phyloP scores from a whole-genome alignment of 2,113 vertebrate species.

The Shinisaurus crocodilurus region DNA sequence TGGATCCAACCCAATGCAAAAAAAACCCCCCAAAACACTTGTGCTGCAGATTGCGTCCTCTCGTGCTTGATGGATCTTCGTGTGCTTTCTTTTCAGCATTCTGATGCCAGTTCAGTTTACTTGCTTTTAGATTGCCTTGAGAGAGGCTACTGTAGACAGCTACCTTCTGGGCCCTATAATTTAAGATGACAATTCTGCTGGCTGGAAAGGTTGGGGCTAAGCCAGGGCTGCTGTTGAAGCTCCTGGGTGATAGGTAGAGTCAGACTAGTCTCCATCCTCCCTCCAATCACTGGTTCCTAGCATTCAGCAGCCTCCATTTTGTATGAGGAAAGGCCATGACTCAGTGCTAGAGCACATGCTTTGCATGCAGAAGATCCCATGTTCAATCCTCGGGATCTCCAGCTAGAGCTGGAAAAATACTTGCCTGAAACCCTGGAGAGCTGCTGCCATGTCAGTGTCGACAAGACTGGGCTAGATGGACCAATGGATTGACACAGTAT shows the following conservation, averaged over 20 bases:
- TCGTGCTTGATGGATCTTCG: not conserved
- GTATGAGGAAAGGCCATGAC: not conserved
- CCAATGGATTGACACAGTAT: too few relatives aligned
- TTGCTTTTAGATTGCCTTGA: not conserved
- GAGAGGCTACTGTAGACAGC: not conserved
- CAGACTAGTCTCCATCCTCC: not conserved
- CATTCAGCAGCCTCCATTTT: not conserved
- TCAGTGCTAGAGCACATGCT: too few relatives aligned
- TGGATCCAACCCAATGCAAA: too few relatives aligned
- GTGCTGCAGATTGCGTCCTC: not conserved
- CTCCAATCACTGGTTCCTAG: not conserved
- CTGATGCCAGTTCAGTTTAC: not conserved
- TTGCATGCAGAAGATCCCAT: too few relatives aligned
- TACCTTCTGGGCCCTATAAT: not conserved
- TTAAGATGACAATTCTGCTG: not conserved
- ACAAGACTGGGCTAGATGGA: too few relatives aligned
- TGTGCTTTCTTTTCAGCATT: not conserved
- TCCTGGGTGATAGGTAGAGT: not conserved
- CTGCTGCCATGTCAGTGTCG: too few relatives aligned
- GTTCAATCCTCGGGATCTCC: too few relatives aligned
- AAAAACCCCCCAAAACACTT: not conserved
- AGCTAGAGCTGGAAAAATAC: too few relatives aligned
- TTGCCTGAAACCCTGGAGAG: too few relatives aligned
- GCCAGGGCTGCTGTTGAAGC: not conserved
- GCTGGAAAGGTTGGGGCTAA: not conserved